Percentiles rank a stretch among this genome's conserved stretches.
Evolutionary conservation across 64 coral and sea anemone species (phyloP).

Genomic region (Anthopleura sola): DNA sequence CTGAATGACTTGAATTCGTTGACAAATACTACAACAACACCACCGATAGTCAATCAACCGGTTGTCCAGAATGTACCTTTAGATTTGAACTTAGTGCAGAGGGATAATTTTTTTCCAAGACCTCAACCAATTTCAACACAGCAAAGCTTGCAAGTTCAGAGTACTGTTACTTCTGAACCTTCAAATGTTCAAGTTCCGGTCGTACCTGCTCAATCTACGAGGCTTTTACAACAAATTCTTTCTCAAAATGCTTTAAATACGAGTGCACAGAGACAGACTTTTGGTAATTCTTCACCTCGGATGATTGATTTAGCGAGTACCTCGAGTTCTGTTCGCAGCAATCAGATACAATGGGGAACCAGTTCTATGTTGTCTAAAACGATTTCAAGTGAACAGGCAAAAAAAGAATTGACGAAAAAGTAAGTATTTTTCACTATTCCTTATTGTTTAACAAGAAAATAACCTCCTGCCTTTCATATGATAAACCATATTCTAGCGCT

Average conservation of each 20-base stretch:
- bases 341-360: not conserved
- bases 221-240: not conserved
- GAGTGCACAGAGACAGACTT: not conserved
- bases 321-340: not conserved
- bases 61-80: not conserved
- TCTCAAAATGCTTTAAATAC: not conserved
- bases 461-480: not conserved
- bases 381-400: not conserved
- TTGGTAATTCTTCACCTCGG: conserved; percentile 1
- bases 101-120: not conserved
- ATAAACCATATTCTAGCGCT: too few relatives aligned
- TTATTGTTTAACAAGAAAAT: not conserved
- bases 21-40: not conserved
- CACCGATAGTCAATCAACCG: not conserved
- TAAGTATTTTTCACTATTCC: not conserved
- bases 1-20: not conserved
- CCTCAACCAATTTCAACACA: conserved; percentile 1
- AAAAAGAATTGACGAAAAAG: conserved; percentile 32
- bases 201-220: not conserved
- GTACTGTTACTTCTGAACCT: not conserved
- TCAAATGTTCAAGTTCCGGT: not conserved
- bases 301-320: conserved; percentile 19
- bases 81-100: not conserved
- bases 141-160: not conserved
- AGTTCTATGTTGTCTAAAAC: not conserved